phyloP scores from a whole-genome alignment of 2,797 vertebrate genomes.

The Buceros bicornis region DNA sequence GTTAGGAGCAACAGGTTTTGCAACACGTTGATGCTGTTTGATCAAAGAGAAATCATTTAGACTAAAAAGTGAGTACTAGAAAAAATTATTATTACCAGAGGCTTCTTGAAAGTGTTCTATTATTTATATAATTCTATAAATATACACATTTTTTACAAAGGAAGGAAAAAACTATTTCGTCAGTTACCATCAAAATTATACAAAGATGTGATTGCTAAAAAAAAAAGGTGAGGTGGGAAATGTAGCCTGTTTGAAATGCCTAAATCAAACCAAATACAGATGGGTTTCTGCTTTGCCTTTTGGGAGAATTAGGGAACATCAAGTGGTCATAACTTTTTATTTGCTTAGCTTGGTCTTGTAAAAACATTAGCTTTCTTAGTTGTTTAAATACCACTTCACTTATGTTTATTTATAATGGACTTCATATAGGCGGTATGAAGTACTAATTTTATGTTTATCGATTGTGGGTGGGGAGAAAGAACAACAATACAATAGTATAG shows the following conservation, averaged over 20 bases:
- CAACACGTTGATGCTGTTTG: background rate
- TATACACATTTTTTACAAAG: background rate
- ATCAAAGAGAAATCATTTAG: background rate
- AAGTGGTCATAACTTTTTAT: background rate
- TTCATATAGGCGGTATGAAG: background rate
- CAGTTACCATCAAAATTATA: background rate
- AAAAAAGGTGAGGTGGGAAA: fast-evolving
- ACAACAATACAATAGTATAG: background rate
- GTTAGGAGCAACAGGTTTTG: background rate
- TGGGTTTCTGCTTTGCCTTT: background rate
- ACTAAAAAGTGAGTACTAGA: background rate
- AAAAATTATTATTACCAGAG: background rate
- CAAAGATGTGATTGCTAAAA: background rate
- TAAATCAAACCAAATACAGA: background rate
- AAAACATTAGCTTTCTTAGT: background rate
- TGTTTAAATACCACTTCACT: background rate
- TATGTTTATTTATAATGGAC: background rate
- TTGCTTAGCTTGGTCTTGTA: background rate
- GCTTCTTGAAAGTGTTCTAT: background rate
- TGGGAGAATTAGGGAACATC: background rate
- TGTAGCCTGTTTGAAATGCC: background rate
- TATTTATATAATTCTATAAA: background rate
- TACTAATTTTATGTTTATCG: background rate
- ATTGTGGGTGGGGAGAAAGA: background rate
- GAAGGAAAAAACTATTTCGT: background rate